Percentiles rank a stretch among this genome's conserved stretches.
These are phyloP conservation scores for Microcebus jonahi DNA, from an alignment of 2,113 vertebrate species.

Conservation along the genomic window DNA sequence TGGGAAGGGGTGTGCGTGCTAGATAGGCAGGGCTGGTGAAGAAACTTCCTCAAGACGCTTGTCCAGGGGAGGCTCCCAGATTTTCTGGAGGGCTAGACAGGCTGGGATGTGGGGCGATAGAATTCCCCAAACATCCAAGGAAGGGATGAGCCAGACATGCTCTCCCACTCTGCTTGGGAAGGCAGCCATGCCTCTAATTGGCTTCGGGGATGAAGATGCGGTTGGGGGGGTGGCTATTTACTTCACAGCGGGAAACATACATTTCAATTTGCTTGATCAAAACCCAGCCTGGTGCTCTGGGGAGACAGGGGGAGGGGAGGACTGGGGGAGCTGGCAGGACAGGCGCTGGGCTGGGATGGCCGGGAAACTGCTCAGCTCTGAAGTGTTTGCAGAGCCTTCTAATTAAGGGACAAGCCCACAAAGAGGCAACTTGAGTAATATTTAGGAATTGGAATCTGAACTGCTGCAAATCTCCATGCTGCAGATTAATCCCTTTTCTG, in stretches of 20 bases:
- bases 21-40: neutral
- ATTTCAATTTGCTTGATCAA: constrained; percentile 67
- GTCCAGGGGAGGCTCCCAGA: neutral
- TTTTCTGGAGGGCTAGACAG: neutral
- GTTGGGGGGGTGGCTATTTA: constrained; percentile 60
- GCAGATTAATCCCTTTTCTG: constrained; percentile 67
- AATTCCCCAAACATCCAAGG: neutral
- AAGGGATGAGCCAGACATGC: neutral
- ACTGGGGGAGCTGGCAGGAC: constrained; percentile 34
- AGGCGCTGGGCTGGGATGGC: constrained; percentile 9
- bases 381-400: constrained; percentile 66
- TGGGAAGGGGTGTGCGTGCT: neutral
- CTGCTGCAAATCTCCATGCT: constrained; percentile 43
- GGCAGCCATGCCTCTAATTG: constrained; percentile 56
- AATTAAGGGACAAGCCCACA: constrained; percentile 65
- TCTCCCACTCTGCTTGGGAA: neutral
- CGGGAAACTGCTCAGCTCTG: constrained; percentile 40
- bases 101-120: neutral
- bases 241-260: constrained; percentile 57
- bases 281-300: constrained; percentile 39
- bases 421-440: constrained; percentile 53
- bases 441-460: constrained; percentile 47
- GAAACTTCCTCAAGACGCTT: neutral
- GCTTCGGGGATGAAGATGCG: constrained; percentile 45
- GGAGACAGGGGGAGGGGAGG: neutral